Evolutionary conservation across 2,797 vertebrate species (phyloP).

Genomic region (Eutrigla gurnardus): DNA sequence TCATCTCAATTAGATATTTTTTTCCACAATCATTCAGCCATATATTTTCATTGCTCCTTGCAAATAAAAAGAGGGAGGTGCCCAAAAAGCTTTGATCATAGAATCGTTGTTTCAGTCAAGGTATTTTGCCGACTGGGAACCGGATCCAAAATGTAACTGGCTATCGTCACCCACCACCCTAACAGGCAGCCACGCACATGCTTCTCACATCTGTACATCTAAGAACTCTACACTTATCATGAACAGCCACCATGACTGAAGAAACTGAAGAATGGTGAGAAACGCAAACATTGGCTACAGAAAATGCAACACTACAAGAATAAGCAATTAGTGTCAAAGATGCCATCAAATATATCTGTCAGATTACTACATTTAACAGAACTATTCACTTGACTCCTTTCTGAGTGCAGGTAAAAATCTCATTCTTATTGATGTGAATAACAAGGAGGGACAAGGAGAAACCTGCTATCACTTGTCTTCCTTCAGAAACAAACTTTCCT

Average conservation of each 20-base stretch:
- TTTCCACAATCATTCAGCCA: no score
- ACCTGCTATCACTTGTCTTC: background rate
- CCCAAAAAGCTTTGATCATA: background rate
- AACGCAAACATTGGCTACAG: background rate
- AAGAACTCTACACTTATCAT: background rate
- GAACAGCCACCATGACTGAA: background rate
- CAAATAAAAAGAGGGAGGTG: background rate
- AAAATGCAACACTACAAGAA: background rate
- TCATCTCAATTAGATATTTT: no score
- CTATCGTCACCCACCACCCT: background rate
- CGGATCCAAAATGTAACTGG: background rate
- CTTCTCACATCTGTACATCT: background rate
- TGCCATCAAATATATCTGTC: background rate
- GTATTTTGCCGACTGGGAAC: background rate
- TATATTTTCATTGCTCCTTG: background rate
- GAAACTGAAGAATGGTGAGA: background rate
- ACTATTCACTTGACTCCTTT: no score
- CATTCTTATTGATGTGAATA: conserved; percentile 3
- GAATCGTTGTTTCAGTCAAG: no score
- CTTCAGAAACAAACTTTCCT: conserved; percentile 11
- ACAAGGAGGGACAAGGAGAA: conserved; percentile 6
- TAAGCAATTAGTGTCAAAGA: background rate
- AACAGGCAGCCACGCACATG: background rate
- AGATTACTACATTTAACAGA: background rate
- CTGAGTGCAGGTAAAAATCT: no score